phyloP scores from a whole-genome alignment of 2,113 vertebrate genomes.

The Procavia capensis region DNA sequence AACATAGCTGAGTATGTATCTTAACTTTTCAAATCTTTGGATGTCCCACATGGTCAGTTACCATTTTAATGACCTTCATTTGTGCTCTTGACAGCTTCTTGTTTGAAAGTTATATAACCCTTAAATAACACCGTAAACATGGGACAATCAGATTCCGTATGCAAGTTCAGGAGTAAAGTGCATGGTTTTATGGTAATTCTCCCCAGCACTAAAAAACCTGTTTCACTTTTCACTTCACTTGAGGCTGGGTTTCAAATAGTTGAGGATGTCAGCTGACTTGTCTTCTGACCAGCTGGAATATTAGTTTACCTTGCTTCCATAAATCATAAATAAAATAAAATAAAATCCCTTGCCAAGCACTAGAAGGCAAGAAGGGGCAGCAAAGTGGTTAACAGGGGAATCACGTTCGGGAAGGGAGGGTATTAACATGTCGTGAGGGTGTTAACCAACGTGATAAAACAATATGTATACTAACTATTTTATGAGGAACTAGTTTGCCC shows the following conservation, averaged over 20 bases:
- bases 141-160: neutral
- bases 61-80: slow-evolving; percentile 32
- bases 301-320: slow-evolving; percentile 45
- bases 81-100: slow-evolving; percentile 17
- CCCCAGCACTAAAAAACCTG: neutral
- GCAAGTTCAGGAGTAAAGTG: slow-evolving; percentile 8
- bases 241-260: slow-evolving; percentile 38
- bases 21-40: slow-evolving; percentile 50
- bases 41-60: neutral
- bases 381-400: too few species aligned
- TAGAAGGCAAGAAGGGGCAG: too few species aligned
- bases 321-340: slow-evolving; percentile 43
- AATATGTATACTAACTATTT: too few species aligned
- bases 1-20: slow-evolving; percentile 7
- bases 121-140: slow-evolving; percentile 43
- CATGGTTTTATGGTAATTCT: neutral
- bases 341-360: too few species aligned
- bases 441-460: too few species aligned
- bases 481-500: too few species aligned
- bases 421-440: too few species aligned
- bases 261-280: slow-evolving; percentile 45
- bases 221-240: slow-evolving; percentile 50
- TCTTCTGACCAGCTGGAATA: neutral
- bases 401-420: too few species aligned
- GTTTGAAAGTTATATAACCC: slow-evolving; percentile 58